Percentiles rank a stretch among this genome's conserved stretches.
phyloP scores from a whole-genome alignment of 2,888 invertebrate species.

The Oxytorus armatus region DNA sequence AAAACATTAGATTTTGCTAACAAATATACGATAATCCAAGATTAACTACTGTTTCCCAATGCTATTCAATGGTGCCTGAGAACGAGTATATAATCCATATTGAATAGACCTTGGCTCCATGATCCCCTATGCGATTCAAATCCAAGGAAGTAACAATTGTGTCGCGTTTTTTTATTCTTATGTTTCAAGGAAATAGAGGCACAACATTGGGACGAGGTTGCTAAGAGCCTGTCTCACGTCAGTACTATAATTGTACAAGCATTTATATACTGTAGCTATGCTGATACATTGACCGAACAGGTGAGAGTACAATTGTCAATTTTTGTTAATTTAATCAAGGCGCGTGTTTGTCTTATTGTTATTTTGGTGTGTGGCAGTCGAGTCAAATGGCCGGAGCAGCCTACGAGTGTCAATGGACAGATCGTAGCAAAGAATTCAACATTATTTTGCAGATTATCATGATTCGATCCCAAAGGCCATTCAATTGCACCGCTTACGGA shows the following conservation, averaged over 20 bases:
- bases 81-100: no score
- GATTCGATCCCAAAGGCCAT: slow-evolving; percentile 63
- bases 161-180: background rate
- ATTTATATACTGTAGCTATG: slow-evolving; percentile 60
- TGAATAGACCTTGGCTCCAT: no score
- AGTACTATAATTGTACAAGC: slow-evolving; percentile 39
- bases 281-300: slow-evolving; percentile 49
- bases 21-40: no score
- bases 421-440: slow-evolving; percentile 55
- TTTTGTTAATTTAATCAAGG: background rate
- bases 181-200: slow-evolving; percentile 38
- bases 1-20: no score
- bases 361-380: no score
- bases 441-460: slow-evolving; percentile 56
- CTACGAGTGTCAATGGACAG: slow-evolving; percentile 63
- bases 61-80: no score
- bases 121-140: no score
- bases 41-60: no score
- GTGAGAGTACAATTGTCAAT: slow-evolving; percentile 23
- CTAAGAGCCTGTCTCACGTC: slow-evolving; percentile 45
- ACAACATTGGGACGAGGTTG: slow-evolving; percentile 37
- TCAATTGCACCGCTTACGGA: slow-evolving; percentile 65
- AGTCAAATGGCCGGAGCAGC: slow-evolving; percentile 57
- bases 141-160: background rate
- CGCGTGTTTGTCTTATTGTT: background rate